A percentile compares a stretch with the other conserved stretches of the same genome.
Conservation (phyloP, 2,113 vertebrate species). For the Grammomys surdaster region DNA sequence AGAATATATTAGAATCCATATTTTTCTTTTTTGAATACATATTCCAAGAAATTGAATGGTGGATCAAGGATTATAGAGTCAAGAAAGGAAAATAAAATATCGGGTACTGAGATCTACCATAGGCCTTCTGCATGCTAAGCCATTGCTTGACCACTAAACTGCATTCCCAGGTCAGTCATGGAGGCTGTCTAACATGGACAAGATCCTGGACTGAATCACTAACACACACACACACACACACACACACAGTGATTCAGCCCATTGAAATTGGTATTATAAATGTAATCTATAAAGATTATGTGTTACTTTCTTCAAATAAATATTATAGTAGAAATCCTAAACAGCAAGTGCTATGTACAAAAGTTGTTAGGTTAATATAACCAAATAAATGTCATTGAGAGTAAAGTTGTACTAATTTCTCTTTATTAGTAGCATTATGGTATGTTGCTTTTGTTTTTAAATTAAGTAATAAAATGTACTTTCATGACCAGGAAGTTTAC, state of each 20-base stretch:
- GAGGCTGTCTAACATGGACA: background rate
- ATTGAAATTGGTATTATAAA: conserved; percentile 17
- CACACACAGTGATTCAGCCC: background rate
- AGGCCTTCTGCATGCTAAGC: too few species aligned
- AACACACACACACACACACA: background rate
- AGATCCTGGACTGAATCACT: too few species aligned
- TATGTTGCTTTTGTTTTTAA: background rate
- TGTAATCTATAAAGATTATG: background rate
- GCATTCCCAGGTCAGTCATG: background rate
- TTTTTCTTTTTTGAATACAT: background rate
- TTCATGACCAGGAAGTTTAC: background rate
- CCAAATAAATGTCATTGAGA: conserved; percentile 16
- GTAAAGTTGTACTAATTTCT: conserved; percentile 26
- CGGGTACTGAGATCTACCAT: background rate
- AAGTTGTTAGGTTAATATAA: background rate
- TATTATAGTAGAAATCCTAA: background rate
- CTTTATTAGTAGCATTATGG: conserved; percentile 17
- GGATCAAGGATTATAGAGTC: conserved; percentile 32
- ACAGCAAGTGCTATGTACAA: background rate
- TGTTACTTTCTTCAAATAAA: background rate
- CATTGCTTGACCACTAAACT: background rate
- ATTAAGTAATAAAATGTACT: background rate
- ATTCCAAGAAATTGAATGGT: background rate
- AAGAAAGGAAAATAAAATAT: background rate
- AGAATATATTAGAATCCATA: conserved; percentile 14